Percentiles rank a stretch among this genome's conserved stretches.
Conservation (phyloP, 2,797 vertebrate genomes). For the Melanotaenia maccullochi region DNA sequence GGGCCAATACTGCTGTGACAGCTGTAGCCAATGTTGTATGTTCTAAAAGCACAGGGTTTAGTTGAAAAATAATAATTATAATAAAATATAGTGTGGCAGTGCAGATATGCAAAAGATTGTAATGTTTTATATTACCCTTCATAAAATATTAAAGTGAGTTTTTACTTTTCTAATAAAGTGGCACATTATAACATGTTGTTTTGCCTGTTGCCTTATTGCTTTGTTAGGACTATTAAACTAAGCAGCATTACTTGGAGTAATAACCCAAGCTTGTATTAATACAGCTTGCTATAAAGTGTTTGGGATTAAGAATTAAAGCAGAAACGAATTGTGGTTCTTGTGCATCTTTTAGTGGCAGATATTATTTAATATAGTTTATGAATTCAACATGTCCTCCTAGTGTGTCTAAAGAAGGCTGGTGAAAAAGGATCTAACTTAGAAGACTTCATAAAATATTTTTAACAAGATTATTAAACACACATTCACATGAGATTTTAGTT, state of each 20-base stretch:
- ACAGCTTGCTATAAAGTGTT: slow-evolving; percentile 25
- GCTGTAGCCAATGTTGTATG: slow-evolving; percentile 81
- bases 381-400: neutral
- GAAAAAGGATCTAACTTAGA: neutral
- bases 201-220: slow-evolving; percentile 45
- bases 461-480: neutral
- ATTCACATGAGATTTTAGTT: neutral
- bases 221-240: neutral
- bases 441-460: neutral
- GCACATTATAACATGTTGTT: slow-evolving; percentile 78
- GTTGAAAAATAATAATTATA: slow-evolving; percentile 74
- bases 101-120: slow-evolving; percentile 86
- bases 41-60: slow-evolving; percentile 83
- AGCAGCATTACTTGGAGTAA: neutral
- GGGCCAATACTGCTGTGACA: slow-evolving; percentile 81
- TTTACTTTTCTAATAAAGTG: slow-evolving; percentile 91
- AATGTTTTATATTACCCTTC: slow-evolving; percentile 87
- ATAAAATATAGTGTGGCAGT: slow-evolving; percentile 80
- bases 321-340: neutral
- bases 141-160: slow-evolving; percentile 86
- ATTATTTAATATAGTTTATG: neutral
- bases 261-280: slow-evolving; percentile 29
- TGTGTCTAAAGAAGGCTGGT: neutral
- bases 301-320: slow-evolving; percentile 36
- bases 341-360: slow-evolving; percentile 6